A percentile compares a stretch with the other conserved stretches of the same genome.
Evolutionary conservation across 2,888 invertebrate species (phyloP).

Genomic region (Zonitis immaculata): DNA sequence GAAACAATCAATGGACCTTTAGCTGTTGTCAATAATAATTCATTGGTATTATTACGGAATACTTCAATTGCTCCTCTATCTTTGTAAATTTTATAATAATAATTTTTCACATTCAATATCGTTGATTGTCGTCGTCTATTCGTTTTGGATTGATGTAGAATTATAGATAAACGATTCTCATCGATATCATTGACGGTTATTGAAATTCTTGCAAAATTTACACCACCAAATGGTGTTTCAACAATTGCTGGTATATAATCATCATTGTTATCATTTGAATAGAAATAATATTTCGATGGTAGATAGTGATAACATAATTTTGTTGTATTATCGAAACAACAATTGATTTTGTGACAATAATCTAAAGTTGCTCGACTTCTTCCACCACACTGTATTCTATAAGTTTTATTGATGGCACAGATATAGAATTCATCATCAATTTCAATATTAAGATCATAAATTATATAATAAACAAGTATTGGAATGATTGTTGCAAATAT

Average conservation of each 20-base stretch:
- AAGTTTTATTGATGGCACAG: constrained; percentile 35
- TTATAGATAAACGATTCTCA: constrained; percentile 25
- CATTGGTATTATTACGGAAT: constrained; percentile 25
- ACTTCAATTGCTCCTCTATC: constrained; percentile 33
- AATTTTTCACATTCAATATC: constrained; percentile 22
- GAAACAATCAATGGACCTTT: constrained; percentile 58
- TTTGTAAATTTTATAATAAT: constrained; percentile 13
- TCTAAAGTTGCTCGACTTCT: constrained; percentile 28
- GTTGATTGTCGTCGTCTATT: no score
- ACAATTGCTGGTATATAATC: constrained; percentile 13
- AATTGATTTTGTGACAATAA: constrained; percentile 31
- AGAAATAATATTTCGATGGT: constrained; percentile 41
- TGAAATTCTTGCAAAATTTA: constrained; percentile 19
- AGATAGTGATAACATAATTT: constrained; percentile 40
- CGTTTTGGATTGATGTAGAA: constrained; percentile 23
- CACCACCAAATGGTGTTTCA: constrained; percentile 30
- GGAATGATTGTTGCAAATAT: constrained; percentile 29
- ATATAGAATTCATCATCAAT: constrained; percentile 21
- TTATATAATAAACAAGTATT: constrained; percentile 28
- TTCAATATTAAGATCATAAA: constrained; percentile 23
- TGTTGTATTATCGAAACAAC: constrained; percentile 39
- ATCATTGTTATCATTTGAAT: constrained; percentile 4
- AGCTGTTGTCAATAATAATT: constrained; percentile 52
- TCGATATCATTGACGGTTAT: constrained; percentile 29
- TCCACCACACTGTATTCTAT: constrained; percentile 42